Base-by-base conservation (phyloP, 2,888 invertebrate genomes). In the Drosophila ustulata region DNA sequence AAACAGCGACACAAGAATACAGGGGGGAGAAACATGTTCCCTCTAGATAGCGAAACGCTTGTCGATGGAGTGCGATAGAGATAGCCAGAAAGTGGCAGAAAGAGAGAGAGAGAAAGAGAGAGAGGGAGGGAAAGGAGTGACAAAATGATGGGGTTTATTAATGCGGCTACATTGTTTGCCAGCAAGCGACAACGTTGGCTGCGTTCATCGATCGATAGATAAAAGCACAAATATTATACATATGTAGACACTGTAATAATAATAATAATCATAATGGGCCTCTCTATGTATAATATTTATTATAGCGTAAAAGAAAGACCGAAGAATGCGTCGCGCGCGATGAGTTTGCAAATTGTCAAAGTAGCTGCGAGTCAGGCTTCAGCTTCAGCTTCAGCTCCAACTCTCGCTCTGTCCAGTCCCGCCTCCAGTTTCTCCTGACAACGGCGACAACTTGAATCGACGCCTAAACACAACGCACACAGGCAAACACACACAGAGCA, bases 111-210 rank as follows among this genome's bases (percentile, higher is more conserved):
- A 28, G 26, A 56, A 30, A 37, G 30, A 47, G 43, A 41, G 41
- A 23, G 18, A 59, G 34, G 43, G 50, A 52, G 28, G 46, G 46
- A 58, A 43, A 67, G 41, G 64, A 67, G 53, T 72, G 67, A 74
- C 74, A 85, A 71, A 70, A 71, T 57, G 74, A 70, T 69, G 67
- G 43, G 30, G 65, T 55, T 67, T 67, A 80, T 81, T 83, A 83
- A 86, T 51, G 73, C 61, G 70, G 45, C 66, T 59, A 76, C 77
- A 77, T 82, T 80, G 80, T 85, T 85, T 69, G 85, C 57, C 68
- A n/a, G 37, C 37, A 37, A n/a, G 37, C n/a, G n/a, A 37, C 59
- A 59, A 57, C 32, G 55, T 46, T 28, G 18, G 18, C 56, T 41
- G 30, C 18, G 57, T 61, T 45, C 45, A 61, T 45, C 30, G 62